These are phyloP conservation scores for Drosophila tanythrix DNA, from an alignment of 2,888 invertebrate species.

Conservation along the genomic window DNA sequence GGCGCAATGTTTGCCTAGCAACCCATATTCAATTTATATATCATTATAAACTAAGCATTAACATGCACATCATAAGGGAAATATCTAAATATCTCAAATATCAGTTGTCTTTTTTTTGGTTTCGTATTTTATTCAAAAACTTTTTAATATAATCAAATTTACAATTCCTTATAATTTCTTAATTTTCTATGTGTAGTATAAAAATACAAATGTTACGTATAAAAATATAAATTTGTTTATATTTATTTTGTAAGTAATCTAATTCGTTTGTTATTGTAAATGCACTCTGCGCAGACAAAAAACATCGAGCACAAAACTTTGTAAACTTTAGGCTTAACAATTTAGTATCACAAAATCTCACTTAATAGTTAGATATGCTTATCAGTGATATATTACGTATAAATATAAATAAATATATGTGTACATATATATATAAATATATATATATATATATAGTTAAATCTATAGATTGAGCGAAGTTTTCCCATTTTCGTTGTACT, in stretches of 20 bases:
- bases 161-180: slow-evolving; percentile 18
- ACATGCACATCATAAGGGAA: slow-evolving; percentile 12
- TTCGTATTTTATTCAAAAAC: slow-evolving; percentile 43
- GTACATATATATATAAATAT: slow-evolving; percentile 17
- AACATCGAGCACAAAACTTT: slow-evolving; percentile 57
- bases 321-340: slow-evolving; percentile 78
- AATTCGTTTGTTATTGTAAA: slow-evolving; percentile 59
- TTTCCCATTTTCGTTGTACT: slow-evolving; percentile 80
- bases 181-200: slow-evolving; percentile 29
- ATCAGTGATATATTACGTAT: slow-evolving; percentile 63
- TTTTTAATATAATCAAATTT: slow-evolving; percentile 13
- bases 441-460: slow-evolving; percentile 10
- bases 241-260: slow-evolving; percentile 23
- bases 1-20: slow-evolving; percentile 37
- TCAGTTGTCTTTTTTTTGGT: neutral
- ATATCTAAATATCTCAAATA: neutral
- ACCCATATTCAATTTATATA: slow-evolving; percentile 47
- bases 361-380: slow-evolving; percentile 67
- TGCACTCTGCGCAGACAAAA: slow-evolving; percentile 69
- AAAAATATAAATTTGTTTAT: slow-evolving; percentile 58
- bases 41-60: slow-evolving; percentile 19
- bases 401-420: slow-evolving; percentile 25
- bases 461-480: slow-evolving; percentile 73
- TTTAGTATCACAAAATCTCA: slow-evolving; percentile 75
- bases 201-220: slow-evolving; percentile 70